Evolutionary conservation across 2,888 invertebrate genomes (phyloP).

Genomic region (Podotricha telesiphe): DNA sequence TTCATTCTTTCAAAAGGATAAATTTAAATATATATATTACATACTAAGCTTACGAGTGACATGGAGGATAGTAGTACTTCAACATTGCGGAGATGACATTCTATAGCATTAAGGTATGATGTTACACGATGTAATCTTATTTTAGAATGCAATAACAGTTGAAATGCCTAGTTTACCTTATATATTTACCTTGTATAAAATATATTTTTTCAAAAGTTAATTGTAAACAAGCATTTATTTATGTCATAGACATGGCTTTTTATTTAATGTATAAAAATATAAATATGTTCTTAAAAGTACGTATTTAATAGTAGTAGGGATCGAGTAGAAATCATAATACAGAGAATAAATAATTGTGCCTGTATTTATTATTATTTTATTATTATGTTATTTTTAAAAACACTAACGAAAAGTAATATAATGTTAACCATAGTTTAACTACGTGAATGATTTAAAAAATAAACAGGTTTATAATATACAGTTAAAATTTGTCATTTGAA

Average conservation of each 20-base stretch:
- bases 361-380: background rate
- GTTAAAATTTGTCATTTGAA: too few relatives aligned
- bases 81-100: constrained; percentile 19
- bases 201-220: background rate
- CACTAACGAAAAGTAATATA: too few relatives aligned
- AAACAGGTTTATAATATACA: too few relatives aligned
- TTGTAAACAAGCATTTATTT: background rate
- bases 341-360: background rate
- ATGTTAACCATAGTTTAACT: too few relatives aligned
- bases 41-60: background rate
- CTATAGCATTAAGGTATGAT: constrained; percentile 14
- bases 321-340: background rate
- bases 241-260: background rate
- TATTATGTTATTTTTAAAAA: too few relatives aligned
- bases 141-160: constrained; percentile 10
- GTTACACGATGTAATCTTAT: constrained; percentile 15
- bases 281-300: too few relatives aligned
- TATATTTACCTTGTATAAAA: background rate
- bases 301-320: too few relatives aligned
- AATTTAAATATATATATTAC: background rate
- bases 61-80: constrained; percentile 7
- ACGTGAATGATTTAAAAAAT: too few relatives aligned
- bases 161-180: constrained; percentile 6
- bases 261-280: too few relatives aligned
- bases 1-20: too few relatives aligned